A percentile compares a stretch with the other conserved stretches of the same genome.
These are phyloP conservation scores for Parauchenoglanis ngamensis DNA, from an alignment of 2,797 vertebrate species.

Conservation along the genomic window DNA sequence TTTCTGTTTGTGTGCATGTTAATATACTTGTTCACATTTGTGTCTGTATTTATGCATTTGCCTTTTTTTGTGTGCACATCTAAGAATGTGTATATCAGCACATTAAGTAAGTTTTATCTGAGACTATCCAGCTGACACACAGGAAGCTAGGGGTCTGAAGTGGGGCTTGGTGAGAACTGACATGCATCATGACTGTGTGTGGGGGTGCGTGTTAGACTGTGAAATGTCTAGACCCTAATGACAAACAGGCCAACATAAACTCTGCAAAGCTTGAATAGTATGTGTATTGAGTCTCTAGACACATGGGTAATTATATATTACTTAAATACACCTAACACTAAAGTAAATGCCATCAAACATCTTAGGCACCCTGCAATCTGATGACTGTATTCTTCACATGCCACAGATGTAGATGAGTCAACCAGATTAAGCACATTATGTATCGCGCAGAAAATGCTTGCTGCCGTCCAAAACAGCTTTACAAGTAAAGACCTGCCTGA, in stretches of 20 bases:
- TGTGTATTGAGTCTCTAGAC: background rate
- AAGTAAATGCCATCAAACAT: slow-evolving; percentile 19
- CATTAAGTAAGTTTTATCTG: slow-evolving; percentile 57
- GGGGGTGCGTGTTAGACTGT: background rate
- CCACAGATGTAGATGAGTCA: slow-evolving; percentile 34
- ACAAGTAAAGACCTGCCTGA: slow-evolving; percentile 30
- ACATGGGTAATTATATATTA: background rate
- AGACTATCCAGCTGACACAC: slow-evolving; percentile 66
- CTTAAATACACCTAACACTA: slow-evolving; percentile 14
- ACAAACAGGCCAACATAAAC: background rate
- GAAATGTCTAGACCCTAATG: background rate
- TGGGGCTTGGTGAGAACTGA: slow-evolving; percentile 36
- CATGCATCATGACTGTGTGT: background rate
- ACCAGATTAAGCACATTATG: slow-evolving; percentile 35
- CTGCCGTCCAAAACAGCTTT: slow-evolving; percentile 32
- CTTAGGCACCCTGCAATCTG: slow-evolving; percentile 40
- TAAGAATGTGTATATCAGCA: background rate
- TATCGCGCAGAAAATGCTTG: slow-evolving; percentile 31
- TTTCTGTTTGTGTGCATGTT: background rate
- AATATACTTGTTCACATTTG: background rate
- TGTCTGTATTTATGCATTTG: background rate
- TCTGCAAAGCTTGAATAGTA: background rate
- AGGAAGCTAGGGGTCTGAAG: slow-evolving; percentile 72
- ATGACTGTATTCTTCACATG: slow-evolving; percentile 25
- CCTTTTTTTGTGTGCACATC: background rate